phyloP scores from a whole-genome alignment of 2,888 invertebrate species.

The Drosophila fungiperda region DNA sequence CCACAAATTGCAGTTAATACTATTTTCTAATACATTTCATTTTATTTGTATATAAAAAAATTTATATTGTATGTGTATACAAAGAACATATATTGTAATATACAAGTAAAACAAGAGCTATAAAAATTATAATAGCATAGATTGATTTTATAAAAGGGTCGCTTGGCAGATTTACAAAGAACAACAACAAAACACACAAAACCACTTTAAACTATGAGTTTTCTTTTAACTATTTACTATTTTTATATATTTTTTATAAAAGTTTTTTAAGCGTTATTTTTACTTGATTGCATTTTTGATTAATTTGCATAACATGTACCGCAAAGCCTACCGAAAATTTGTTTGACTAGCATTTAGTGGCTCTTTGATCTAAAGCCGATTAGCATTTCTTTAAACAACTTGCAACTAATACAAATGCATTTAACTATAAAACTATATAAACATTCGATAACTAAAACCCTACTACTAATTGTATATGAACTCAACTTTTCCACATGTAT shows the following conservation, averaged over 20 bases:
- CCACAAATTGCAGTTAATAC: slow-evolving; percentile 25
- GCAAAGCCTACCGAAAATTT: slow-evolving; percentile 70
- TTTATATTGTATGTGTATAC: slow-evolving; percentile 17
- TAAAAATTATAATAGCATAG: slow-evolving; percentile 13
- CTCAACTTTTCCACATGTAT: slow-evolving; percentile 65
- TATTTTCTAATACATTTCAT: slow-evolving; percentile 20
- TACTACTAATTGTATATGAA: slow-evolving; percentile 58
- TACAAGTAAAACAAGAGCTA: slow-evolving; percentile 13
- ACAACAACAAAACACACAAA: slow-evolving; percentile 38
- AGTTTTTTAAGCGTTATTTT: slow-evolving; percentile 29
- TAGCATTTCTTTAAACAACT: slow-evolving; percentile 67
- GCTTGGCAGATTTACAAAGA: slow-evolving; percentile 43
- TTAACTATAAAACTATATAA: slow-evolving; percentile 35
- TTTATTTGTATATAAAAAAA: slow-evolving; percentile 38
- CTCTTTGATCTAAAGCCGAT: slow-evolving; percentile 67
- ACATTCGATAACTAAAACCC: slow-evolving; percentile 39
- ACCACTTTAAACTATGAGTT: slow-evolving; percentile 32
- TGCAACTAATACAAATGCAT: slow-evolving; percentile 57
- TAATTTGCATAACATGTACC: slow-evolving; percentile 69
- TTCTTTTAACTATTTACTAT: slow-evolving; percentile 6
- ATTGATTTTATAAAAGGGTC: slow-evolving; percentile 24
- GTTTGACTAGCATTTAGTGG: slow-evolving; percentile 76
- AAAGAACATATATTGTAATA: slow-evolving; percentile 35
- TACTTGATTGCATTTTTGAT: slow-evolving; percentile 72
- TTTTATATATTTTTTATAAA: slow-evolving; percentile 12